A percentile compares a stretch with the other conserved stretches of the same genome.
Conservation (phyloP, 2,888 invertebrate species). For the Bembecia ichneumoniformis region DNA sequence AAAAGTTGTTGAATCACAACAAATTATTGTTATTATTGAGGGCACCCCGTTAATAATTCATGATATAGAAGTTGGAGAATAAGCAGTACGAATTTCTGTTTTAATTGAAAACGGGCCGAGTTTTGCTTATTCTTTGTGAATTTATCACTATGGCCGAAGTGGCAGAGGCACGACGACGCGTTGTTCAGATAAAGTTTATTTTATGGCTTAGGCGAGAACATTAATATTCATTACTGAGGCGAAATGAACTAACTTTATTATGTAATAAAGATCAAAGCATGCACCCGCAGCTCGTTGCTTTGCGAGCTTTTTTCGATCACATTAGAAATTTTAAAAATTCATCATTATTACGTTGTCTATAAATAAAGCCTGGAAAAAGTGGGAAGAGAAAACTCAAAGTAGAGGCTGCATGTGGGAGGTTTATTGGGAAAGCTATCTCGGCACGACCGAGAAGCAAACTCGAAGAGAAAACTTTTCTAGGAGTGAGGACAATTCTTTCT, state of each 20-base stretch:
- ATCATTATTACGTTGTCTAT: too few relatives aligned
- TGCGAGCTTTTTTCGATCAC: background rate
- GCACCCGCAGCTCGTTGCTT: slow-evolving; percentile 13
- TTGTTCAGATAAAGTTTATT: slow-evolving; percentile 66
- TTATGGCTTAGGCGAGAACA: slow-evolving; percentile 66
- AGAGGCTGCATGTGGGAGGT: too few relatives aligned
- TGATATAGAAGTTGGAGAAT: slow-evolving; percentile 50
- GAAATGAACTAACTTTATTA: slow-evolving; percentile 68
- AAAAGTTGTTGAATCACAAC: slow-evolving; percentile 29
- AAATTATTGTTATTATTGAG: slow-evolving; percentile 38
- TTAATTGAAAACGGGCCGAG: slow-evolving; percentile 62
- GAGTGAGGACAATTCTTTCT: too few relatives aligned
- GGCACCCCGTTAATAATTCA: slow-evolving; percentile 45
- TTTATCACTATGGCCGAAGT: slow-evolving; percentile 44
- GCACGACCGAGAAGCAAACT: too few relatives aligned
- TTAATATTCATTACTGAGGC: slow-evolving; percentile 67
- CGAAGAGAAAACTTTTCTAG: too few relatives aligned
- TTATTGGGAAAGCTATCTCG: too few relatives aligned
- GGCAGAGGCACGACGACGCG: slow-evolving; percentile 35
- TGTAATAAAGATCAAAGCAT: slow-evolving; percentile 62
- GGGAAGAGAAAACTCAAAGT: too few relatives aligned
- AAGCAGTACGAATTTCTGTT: slow-evolving; percentile 50
- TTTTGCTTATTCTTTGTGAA: slow-evolving; percentile 59
- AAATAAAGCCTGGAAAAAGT: too few relatives aligned
- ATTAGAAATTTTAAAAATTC: too few relatives aligned